Evolutionary conservation across 1,140 invertebrate genomes (phyloP), one percentile per base, ranked within the genome.

Genomic region (Drosophila biarmipes): DNA sequence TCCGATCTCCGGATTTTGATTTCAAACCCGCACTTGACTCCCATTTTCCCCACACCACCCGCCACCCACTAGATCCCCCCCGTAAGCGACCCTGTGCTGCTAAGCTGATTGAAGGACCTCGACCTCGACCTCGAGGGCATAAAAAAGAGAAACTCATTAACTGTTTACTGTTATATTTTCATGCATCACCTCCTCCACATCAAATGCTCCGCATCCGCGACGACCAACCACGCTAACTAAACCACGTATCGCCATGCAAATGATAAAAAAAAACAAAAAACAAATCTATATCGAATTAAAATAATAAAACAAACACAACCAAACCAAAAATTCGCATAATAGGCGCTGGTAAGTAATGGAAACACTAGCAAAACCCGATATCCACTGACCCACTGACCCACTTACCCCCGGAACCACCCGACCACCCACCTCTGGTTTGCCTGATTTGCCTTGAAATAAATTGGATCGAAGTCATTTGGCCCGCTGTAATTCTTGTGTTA

Each of bases 241-340:
- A 80, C 72, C 78, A 80, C 78, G 71, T 80, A 80, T 80, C 71
- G 77, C 63, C 77, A 80, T 68, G 49, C 56, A 78, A 75, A 77
- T 31, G 56, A 35, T 17, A 49, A 51, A 51, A 19, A 0, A 46
- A 0, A 38, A 55, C 31, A 61, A 64, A 69, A 38, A 53, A 56
- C n/a, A 48, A 54, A 37, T 37, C 35, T 15, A 17, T 40, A 40
- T 40, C 2, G 4, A 17, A 40, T 40, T 19, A 19, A 42, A 19
- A 42, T 11, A 15, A 15, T 4, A 10, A 40, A 42, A 19, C 7
- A 75, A 40, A 61, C 8, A 45, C 55, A 56, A 61, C 19, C 17
- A 56, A 66, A 40, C 21, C 61, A 27, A 35, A 46, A 73, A 82
- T 69, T 82, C 69, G 79, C 63, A 67, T 73, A 51, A 56, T 74